Evolutionary conservation across 2,888 invertebrate genomes (phyloP), one percentile per base, ranked within the genome.

Genomic region (Andrena minutula): DNA sequence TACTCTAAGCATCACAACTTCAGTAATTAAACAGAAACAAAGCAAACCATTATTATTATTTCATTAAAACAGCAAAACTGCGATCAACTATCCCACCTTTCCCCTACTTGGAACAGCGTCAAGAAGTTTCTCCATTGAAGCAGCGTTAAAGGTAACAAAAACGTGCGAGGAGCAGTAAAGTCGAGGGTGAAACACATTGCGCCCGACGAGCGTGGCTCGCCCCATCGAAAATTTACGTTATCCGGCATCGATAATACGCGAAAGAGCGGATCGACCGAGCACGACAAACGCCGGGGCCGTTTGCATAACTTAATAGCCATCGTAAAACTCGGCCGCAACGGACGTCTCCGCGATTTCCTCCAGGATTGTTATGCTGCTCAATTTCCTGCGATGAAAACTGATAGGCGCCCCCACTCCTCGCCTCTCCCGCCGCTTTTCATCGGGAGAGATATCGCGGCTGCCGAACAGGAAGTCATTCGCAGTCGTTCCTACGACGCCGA

Each of bases 261-360:
- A 78, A 75, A 70, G 65, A 58, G 79, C 56, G 61, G 72, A 72
- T 63, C 65, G 80, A 66, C 47, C 51, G 65, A 51, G 26, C 56
- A 68, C 49, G 71, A 82, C 74, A 72, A 77, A 82, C 72, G 71
- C 53, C 66, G 61, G 72, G 64, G 49, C 70, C 74, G 70, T 84
- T 84, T 84, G 76, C 84, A 84, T 85, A 84, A 85, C 76, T 84
- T 82, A 82, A 82, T 75, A 58, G 76, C 56, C 71, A 41, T 78
- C 79, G 68, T 85, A 80, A 78, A 85, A 74, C 72, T 83, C 69
- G 51, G 16, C 58, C 66, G n/a, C 58, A 26, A 53, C 70, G 73
- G 73, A 73, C 60, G 72, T 79, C 77, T 73, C 58, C 64, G 56
- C 53, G 82, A 82, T 85, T 75, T 85, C 74, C 85, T 64, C 26